These are phyloP conservation scores for Nasonia oneida DNA, from an alignment of 2,888 invertebrate species.

Conservation along the genomic window DNA sequence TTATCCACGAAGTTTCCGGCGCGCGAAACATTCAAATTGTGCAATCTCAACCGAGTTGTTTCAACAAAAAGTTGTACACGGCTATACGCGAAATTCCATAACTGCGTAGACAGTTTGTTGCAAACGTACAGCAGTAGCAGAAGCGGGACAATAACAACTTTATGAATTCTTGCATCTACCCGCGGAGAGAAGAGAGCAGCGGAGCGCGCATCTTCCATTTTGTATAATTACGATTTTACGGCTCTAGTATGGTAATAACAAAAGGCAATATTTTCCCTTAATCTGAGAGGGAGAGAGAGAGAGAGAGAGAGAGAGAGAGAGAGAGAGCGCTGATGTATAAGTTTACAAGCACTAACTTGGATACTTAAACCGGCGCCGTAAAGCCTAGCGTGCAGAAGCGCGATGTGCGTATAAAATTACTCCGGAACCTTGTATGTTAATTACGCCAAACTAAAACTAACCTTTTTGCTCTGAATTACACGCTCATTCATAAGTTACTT, in stretches of 20 bases:
- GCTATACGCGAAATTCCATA: too few relatives aligned
- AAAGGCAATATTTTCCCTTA: slow-evolving; percentile 8
- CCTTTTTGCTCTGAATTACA: not conserved
- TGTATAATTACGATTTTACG: slow-evolving; percentile 20
- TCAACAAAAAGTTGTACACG: not conserved
- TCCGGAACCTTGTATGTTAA: slow-evolving; percentile 8
- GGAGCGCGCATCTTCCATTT: not conserved
- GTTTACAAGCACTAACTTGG: slow-evolving; percentile 24
- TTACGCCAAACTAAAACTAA: slow-evolving; percentile 7
- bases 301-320: not conserved
- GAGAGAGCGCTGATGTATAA: slow-evolving; percentile 1
- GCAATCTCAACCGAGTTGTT: not conserved
- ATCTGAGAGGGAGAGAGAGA: not conserved
- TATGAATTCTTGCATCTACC: not conserved
- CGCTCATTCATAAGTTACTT: not conserved
- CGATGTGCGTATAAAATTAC: slow-evolving; percentile 12
- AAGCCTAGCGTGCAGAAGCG: not conserved
- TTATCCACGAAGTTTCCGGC: not conserved
- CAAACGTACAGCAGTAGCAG: too few relatives aligned
- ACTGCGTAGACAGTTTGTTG: too few relatives aligned
- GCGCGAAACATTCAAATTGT: not conserved
- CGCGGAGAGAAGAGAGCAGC: not conserved
- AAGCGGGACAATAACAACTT: not conserved
- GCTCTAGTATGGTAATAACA: slow-evolving; percentile 15
- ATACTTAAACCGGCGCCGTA: slow-evolving; percentile 19